Conservation (phyloP, 2,113 vertebrate genomes). For the Mormyrus iriodes region DNA sequence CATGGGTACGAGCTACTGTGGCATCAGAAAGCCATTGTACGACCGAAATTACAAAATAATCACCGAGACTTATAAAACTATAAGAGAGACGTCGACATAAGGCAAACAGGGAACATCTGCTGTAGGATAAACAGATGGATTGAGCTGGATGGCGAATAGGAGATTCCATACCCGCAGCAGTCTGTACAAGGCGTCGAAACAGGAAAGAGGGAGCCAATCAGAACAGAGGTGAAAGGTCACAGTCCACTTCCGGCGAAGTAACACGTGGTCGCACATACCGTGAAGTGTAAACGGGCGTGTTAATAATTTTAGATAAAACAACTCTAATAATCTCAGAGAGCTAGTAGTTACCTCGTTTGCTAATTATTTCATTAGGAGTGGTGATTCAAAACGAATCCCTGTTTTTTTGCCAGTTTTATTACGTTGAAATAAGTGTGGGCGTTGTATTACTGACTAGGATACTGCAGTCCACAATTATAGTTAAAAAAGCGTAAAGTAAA, state of each 20-base stretch:
- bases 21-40: neutral
- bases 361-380: neutral
- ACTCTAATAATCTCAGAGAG: neutral
- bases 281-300: neutral
- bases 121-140: constrained; percentile 25
- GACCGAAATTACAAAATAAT: neutral
- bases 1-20: neutral
- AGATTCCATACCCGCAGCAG: constrained; percentile 43
- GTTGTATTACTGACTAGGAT: neutral
- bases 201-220: constrained; percentile 57
- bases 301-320: neutral
- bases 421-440: neutral
- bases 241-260: constrained; percentile 23
- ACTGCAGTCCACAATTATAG: neutral
- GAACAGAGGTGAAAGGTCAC: constrained; percentile 49
- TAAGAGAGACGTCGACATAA: neutral
- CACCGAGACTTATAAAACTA: neutral
- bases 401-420: neutral
- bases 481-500: neutral
- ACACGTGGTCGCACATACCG: neutral
- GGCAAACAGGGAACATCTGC: constrained; percentile 8
- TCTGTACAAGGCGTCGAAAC: constrained; percentile 54
- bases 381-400: neutral
- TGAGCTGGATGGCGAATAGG: constrained; percentile 30
- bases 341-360: neutral